These are phyloP conservation scores for Sapayoa aenigma DNA, from an alignment of 2,113 vertebrate species.

Conservation along the genomic window DNA sequence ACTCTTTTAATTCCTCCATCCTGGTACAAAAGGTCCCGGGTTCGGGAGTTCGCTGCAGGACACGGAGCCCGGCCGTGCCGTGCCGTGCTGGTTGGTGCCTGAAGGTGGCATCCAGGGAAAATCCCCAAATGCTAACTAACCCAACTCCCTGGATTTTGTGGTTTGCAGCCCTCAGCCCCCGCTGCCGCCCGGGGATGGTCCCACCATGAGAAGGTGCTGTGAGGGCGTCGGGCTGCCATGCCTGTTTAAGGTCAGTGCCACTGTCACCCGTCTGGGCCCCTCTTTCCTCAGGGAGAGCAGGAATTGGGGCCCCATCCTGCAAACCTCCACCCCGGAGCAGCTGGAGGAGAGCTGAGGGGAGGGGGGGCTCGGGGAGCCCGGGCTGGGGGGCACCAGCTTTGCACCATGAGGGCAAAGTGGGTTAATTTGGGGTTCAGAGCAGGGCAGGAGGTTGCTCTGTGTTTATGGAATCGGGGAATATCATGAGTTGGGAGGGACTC, in stretches of 20 bases:
- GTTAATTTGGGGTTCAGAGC: not conserved
- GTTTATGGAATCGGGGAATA: not conserved
- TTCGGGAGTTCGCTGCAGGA: not conserved
- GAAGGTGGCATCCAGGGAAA: not conserved
- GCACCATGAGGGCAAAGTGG: not conserved
- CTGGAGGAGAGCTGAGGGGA: not conserved
- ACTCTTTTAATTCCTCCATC: not conserved
- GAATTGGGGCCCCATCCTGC: not conserved
- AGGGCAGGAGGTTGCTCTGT: not conserved
- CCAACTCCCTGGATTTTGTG: not conserved
- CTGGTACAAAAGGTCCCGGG: not conserved
- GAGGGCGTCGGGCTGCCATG: constrained; percentile 68
- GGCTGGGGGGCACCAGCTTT: not conserved
- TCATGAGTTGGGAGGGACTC: not conserved
- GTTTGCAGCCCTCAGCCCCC: not conserved
- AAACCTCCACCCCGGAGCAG: not conserved
- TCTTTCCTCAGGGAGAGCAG: not conserved
- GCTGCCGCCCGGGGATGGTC: not conserved
- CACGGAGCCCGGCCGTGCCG: accelerated
- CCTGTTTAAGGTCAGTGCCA: constrained; percentile 73
- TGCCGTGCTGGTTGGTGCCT: accelerated
- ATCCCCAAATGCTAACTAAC: not conserved
- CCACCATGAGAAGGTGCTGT: constrained; percentile 71
- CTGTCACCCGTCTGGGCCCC: not conserved
- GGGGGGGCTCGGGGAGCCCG: accelerated